phyloP scores from a whole-genome alignment of 2,113 vertebrate genomes.

The Coryphaenoides rupestris region DNA sequence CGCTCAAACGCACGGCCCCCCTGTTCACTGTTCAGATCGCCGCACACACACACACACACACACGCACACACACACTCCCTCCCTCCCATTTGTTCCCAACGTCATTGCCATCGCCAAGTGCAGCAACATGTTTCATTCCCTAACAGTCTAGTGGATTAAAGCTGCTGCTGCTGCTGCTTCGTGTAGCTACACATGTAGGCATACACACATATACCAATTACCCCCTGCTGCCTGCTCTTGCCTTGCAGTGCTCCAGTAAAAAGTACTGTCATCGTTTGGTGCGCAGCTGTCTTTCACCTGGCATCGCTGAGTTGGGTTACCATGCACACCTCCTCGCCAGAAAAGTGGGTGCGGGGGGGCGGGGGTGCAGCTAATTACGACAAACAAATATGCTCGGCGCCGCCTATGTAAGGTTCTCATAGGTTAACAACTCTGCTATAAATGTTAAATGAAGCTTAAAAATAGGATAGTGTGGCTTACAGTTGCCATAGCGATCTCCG shows the following conservation, averaged over 20 bases:
- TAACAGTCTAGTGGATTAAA: too few species aligned
- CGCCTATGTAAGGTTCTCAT: conserved; percentile 61
- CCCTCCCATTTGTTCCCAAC: too few species aligned
- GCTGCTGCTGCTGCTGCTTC: neutral
- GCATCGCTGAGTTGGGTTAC: conserved; percentile 33
- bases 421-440: conserved; percentile 73
- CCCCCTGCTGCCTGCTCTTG: conserved; percentile 7
- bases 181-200: neutral
- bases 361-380: conserved; percentile 60
- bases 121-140: too few species aligned
- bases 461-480: conserved; percentile 68
- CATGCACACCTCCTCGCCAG: conserved; percentile 16
- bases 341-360: conserved; percentile 27
- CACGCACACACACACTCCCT: too few species aligned
- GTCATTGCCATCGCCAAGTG: too few species aligned
- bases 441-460: conserved; percentile 75
- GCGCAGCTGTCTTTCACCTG: conserved; percentile 55
- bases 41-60: too few species aligned
- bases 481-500: conserved; percentile 72
- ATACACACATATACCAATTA: conserved; percentile 28
- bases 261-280: conserved; percentile 48
- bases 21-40: too few species aligned
- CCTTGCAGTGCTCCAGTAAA: conserved; percentile 33
- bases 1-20: too few species aligned
- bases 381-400: conserved; percentile 69